Evolutionary conservation across 2,797 vertebrate species (phyloP).

Genomic region (Esox masquinongy): DNA sequence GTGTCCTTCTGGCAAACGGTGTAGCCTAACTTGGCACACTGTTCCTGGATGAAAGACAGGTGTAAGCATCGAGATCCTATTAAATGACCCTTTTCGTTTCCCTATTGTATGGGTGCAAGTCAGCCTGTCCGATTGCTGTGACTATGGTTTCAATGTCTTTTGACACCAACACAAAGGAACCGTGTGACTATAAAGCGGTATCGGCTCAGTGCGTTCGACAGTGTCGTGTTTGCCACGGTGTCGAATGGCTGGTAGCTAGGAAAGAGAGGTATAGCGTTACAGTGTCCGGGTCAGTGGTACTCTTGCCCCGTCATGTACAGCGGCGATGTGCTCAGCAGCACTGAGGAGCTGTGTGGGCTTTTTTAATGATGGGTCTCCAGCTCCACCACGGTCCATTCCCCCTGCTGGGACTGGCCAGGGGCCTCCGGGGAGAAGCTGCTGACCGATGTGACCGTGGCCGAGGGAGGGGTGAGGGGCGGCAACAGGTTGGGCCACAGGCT

Average conservation of each 20-base stretch:
- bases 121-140: constrained; percentile 7
- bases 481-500: constrained; percentile 88
- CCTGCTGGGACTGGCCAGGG: constrained; percentile 81
- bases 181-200: neutral
- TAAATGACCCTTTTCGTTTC: no score
- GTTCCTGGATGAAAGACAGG: constrained; percentile 25
- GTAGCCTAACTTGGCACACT: constrained; percentile 13
- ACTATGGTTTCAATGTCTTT: neutral
- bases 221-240: constrained; percentile 19
- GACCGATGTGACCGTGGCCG: constrained; percentile 90
- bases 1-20: constrained; percentile 30
- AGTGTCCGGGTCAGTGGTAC: neutral
- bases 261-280: constrained; percentile 32
- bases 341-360: neutral
- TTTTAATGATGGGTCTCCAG: constrained; percentile 81
- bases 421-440: constrained; percentile 91
- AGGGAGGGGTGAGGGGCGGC: constrained; percentile 84
- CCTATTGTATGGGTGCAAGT: neutral
- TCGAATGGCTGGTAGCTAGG: constrained; percentile 2
- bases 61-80: constrained; percentile 8
- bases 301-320: constrained; percentile 3
- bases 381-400: constrained; percentile 93
- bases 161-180: neutral
- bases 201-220: neutral
- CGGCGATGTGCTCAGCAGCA: constrained; percentile 6